Conservation (phyloP, 2,888 invertebrate genomes). For the Tyria jacobaeae region DNA sequence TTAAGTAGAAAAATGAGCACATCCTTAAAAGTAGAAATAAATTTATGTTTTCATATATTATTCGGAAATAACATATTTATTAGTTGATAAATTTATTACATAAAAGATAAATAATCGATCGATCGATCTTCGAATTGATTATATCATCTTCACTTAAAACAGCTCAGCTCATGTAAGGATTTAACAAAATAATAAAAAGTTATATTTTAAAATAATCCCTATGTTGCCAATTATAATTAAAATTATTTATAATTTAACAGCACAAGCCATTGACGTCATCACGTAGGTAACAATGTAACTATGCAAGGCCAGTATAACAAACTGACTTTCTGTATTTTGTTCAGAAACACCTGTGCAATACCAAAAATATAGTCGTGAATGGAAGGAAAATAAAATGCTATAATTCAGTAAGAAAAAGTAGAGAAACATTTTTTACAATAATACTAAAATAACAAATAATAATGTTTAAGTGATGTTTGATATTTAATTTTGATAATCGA, state of each 20-base stretch:
- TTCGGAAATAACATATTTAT: too few species aligned
- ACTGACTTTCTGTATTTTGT: conserved; percentile 26
- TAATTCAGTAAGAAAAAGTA: conserved; percentile 2
- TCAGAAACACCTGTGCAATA: conserved; percentile 45
- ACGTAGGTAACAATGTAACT: conserved; percentile 20
- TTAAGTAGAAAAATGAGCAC: too few species aligned
- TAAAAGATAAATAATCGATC: too few species aligned
- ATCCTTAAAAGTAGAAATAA: too few species aligned
- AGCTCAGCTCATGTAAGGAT: too few species aligned
- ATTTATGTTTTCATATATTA: too few species aligned
- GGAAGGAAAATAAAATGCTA: conserved; percentile 21
- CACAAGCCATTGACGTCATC: conserved; percentile 35
- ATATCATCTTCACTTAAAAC: too few species aligned
- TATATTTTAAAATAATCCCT: neutral
- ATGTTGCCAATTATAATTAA: conserved; percentile 3
- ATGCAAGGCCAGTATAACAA: conserved; percentile 44
- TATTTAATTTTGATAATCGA: neutral
- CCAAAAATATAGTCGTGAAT: conserved; percentile 22
- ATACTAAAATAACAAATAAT: neutral
- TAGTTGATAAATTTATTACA: too few species aligned
- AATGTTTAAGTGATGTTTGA: conserved; percentile 2
- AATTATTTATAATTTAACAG: conserved; percentile 22
- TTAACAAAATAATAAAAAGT: neutral
- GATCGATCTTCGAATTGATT: too few species aligned
- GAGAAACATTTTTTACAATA: neutral